Evolutionary conservation across 2,113 vertebrate genomes (phyloP), one percentile per base, ranked within the genome.

Genomic region (Brachionichthys hirsutus): DNA sequence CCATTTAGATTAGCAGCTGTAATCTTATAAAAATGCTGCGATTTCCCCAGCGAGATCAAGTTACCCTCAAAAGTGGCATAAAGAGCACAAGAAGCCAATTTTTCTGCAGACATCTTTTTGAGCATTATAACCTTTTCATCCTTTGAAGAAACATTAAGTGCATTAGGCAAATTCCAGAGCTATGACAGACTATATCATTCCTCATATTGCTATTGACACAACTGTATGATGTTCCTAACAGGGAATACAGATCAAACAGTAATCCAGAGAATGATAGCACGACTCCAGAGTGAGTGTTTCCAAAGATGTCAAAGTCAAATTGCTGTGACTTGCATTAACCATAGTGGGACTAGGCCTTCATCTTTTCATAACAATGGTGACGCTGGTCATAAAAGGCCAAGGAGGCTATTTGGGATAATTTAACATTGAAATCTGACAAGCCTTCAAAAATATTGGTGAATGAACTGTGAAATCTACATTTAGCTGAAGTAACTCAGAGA

Each of bases 41-140:
- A 70, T 81, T 77, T 81, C 34, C 58, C 47, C 62, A 38, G 55
- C 47, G 60, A 62, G 41, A 74, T 83, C 49, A 56, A 61, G 73
- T 65, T 50, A 45, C 35, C 34, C 46, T 57, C 22, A 22, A 52
- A n/a, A 62, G 17, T 42, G 40, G 9, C 2, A 38, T 10, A 12
- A 7, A 38, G 12, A 12, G 9, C 10, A 11, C 24, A 30, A 30
- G 8, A 3, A 4, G 8, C 3, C 8, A 30, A 30, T 3, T 30
- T 30, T 8, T 6, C 8, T 30, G 24, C 0, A 5, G 6, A 3
- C 2, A 12, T 2, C n/a, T n/a, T n/a, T n/a, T 20, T 30, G 24
- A 30, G 24, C 4, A 30, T 6, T 6, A 30, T 30, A 30, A 1
- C 3, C 1, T 30, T 17, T 46, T 17, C 13, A 1, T 11, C 24